These are phyloP conservation scores for Tenthredo livida DNA, from an alignment of 2,888 invertebrate species.

Conservation along the genomic window DNA sequence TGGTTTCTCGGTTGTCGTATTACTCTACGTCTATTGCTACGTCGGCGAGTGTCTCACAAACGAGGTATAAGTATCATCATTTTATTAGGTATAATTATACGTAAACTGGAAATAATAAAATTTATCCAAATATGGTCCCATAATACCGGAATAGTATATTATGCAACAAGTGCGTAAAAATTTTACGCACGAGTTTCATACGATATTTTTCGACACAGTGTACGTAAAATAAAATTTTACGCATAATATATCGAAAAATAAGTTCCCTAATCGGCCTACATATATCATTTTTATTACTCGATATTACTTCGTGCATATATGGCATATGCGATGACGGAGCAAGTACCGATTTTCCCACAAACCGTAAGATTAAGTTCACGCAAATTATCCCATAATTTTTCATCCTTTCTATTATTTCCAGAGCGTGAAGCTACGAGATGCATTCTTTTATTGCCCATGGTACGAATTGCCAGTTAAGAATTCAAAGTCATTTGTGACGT, in stretches of 20 bases:
- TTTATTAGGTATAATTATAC: background rate
- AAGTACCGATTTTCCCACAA: background rate
- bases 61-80: slow-evolving; percentile 14
- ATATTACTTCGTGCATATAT: background rate
- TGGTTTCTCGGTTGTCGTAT: slow-evolving; percentile 41
- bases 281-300: background rate
- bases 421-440: slow-evolving; percentile 77
- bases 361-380: background rate
- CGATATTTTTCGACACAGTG: no score
- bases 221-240: no score
- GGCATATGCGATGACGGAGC: background rate
- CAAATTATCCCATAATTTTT: background rate
- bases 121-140: background rate
- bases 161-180: no score
- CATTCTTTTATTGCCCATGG: slow-evolving; percentile 79
- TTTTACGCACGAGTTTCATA: no score
- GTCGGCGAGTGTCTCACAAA: slow-evolving; percentile 45
- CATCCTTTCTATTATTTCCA: slow-evolving; percentile 62
- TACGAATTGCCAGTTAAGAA: slow-evolving; percentile 71
- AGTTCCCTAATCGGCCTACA: background rate
- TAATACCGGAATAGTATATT: no score
- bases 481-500: slow-evolving; percentile 76
- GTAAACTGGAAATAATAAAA: background rate
- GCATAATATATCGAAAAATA: no score
- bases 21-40: slow-evolving; percentile 44